Evolutionary conservation across 2,797 vertebrate species (phyloP).

Genomic region (Pseudochromis fuscus): DNA sequence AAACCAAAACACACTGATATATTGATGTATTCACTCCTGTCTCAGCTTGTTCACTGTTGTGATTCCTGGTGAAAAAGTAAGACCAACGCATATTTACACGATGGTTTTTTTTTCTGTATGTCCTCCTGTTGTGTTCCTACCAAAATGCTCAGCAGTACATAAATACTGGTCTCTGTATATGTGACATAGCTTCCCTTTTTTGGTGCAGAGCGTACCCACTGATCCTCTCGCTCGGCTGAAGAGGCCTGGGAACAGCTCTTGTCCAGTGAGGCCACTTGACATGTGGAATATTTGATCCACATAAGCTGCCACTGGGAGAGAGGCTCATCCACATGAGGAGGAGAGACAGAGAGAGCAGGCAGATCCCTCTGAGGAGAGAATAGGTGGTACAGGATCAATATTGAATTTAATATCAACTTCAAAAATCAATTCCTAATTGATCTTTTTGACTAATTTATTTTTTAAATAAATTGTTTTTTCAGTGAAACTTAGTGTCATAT

Average conservation of each 20-base stretch:
- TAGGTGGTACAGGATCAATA: slow-evolving; percentile 25
- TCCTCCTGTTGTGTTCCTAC: slow-evolving; percentile 19
- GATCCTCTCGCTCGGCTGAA: slow-evolving; percentile 50
- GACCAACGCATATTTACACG: neutral
- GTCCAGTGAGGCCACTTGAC: slow-evolving; percentile 56
- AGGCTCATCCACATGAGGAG: slow-evolving; percentile 32
- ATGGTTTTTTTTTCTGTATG: neutral
- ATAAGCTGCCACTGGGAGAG: slow-evolving; percentile 50
- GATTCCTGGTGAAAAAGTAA: neutral
- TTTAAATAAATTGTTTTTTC: slow-evolving; percentile 1
- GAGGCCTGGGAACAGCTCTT: slow-evolving; percentile 66
- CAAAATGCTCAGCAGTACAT: slow-evolving; percentile 27
- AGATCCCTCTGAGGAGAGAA: slow-evolving; percentile 10
- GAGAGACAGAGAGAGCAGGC: neutral
- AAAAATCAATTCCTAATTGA: slow-evolving; percentile 21
- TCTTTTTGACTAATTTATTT: neutral
- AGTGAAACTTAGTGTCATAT: too few species aligned
- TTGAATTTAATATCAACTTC: slow-evolving; percentile 8
- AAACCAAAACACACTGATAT: too few species aligned
- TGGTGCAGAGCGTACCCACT: slow-evolving; percentile 31
- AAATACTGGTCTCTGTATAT: slow-evolving; percentile 39
- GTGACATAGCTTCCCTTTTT: slow-evolving; percentile 56
- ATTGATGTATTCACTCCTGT: neutral
- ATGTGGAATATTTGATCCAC: slow-evolving; percentile 61
- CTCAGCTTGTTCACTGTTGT: neutral